Base-by-base conservation (phyloP, 2,888 invertebrate species). In the Eutolmus rufibarbis region DNA sequence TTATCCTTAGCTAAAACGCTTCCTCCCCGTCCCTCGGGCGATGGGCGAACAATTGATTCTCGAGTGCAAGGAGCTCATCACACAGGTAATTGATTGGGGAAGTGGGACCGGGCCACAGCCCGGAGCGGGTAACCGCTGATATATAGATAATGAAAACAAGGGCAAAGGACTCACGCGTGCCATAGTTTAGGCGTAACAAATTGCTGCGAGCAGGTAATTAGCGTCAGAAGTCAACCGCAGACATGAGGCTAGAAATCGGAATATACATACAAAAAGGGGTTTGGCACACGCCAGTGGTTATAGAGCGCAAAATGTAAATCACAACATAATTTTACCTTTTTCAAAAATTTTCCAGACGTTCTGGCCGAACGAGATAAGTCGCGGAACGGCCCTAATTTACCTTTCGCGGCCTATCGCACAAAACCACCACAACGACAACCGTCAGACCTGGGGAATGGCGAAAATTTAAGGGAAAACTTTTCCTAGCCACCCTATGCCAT, bases 111-210 rank as follows among this genome's bases (percentile, higher is more conserved):
- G 43, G 19, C 28, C 23, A 16, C 14, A 23, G 85, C 43, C 23
- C 23, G 31, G 28, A 46, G 79, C 28, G 79, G 28, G 43, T 43
- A 79, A 40, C 74, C 85, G 5, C 74, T 46, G 85, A 85, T 74
- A 85, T 86, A 77, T 57, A 57, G 57, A 77, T 56, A 86, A 66
- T 43, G 40, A 66, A 37, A 86, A 86, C 40, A 56, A 86, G 78
- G 78, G 78, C 51, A 86, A 66, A 86, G 57, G 78, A 78, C 78
- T 56, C 23, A 87, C 90, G 91, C 91, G 91, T 91, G 91, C 90
- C 89, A 90, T 90, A 91, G 90, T 91, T 91, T 91, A 91, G 91
- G 91, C 91, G 91, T 91, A 91, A 91, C 91, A 91, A 91, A 91
- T 91, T 91, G 91, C 91, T 89, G 90, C 89, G 90, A 90, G 90